These are phyloP conservation scores for Himalopsyche tibetana DNA, from an alignment of 2,888 invertebrate species.

Conservation along the genomic window DNA sequence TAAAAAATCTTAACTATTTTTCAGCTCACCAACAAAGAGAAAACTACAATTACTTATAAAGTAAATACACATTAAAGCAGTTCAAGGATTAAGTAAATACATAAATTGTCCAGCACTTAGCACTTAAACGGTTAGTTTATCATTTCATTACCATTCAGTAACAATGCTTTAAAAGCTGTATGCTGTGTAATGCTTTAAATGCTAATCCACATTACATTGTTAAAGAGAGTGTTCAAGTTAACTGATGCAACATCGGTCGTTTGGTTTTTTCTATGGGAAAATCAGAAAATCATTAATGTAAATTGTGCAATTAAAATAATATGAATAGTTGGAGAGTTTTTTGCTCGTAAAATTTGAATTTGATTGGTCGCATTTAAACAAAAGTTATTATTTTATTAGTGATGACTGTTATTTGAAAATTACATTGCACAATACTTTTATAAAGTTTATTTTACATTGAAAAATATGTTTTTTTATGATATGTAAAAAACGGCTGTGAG, in stretches of 20 bases:
- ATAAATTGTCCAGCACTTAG: constrained; percentile 43
- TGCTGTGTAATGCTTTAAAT: constrained; percentile 20
- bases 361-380: too few relatives aligned
- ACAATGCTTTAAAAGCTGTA: constrained; percentile 42
- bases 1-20: too few relatives aligned
- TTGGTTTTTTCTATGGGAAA: constrained; percentile 10
- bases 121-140: constrained; percentile 38
- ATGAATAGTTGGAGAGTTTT: too few relatives aligned
- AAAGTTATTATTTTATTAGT: too few relatives aligned
- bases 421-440: too few relatives aligned
- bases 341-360: too few relatives aligned
- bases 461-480: too few relatives aligned
- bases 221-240: constrained; percentile 12
- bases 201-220: constrained; percentile 30
- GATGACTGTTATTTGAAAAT: too few relatives aligned
- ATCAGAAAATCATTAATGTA: background rate
- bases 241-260: background rate
- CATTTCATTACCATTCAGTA: constrained; percentile 37
- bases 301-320: too few relatives aligned
- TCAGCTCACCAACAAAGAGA: background rate
- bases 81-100: constrained; percentile 18
- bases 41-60: constrained; percentile 10
- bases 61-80: constrained; percentile 13
- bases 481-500: too few relatives aligned
- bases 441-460: too few relatives aligned